Evolutionary conservation across 2,113 vertebrate genomes (phyloP), one percentile per base, ranked within the genome.

Genomic region (Corythaixoides concolor): DNA sequence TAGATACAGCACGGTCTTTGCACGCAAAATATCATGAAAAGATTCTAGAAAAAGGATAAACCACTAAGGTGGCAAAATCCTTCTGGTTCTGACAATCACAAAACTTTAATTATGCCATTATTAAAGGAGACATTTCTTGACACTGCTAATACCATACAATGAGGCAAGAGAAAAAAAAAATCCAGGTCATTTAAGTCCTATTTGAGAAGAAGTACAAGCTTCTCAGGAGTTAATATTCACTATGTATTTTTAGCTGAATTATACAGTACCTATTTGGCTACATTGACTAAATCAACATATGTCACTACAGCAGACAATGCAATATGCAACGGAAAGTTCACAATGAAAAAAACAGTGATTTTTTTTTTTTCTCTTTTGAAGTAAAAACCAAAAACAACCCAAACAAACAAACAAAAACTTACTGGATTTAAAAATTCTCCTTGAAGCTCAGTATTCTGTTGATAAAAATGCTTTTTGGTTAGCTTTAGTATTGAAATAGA

Each of bases 111-210:
- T 17, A 74, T 11, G 22, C 1, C 62, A 37, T 9, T 73, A 4
- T 7, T 14, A 56, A 67, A 16, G 15, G 18, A 88, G 22, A 21
- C 2, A 22, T 63, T 69, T 74, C 41, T 74, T 77, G 39, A 19
- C 58, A 45, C 12, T 41, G 7, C 13, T 8, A n/a, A 4, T 39
- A 24, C 62, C 0, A 9, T 15, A 16, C 6, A 39, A 23, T 0
- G 2, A 17, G 4, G 8, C 1, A 22, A 81, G 16, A 69, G 52
- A 70, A 50, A 85, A 22, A 47, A 58, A 33, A 39, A 45, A 41
- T 26, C 24, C 32, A 15, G 5, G n/a, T 67, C 5, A 53, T 53
- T 63, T 56, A 60, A 47, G 9, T 32, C 6, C 49, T 72, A 26
- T 16, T 55, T 82, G 35, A 87, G 22, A 49, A 69, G 27, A n/a